A percentile compares a stretch with the other conserved stretches of the same genome.
These are phyloP conservation scores for Eilema sororculum DNA, from an alignment of 2,888 invertebrate genomes.

Conservation along the genomic window DNA sequence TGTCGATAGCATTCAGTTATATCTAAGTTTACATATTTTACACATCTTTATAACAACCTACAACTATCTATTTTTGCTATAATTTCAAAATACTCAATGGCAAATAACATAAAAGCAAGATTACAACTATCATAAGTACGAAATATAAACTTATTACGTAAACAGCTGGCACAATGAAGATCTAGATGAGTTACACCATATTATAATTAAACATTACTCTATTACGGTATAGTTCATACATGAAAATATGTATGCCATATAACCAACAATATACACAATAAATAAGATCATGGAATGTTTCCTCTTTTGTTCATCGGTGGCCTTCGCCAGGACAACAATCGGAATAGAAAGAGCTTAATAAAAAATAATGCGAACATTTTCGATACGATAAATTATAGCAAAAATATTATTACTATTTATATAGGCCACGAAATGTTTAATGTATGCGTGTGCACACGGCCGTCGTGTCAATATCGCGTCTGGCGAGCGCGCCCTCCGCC, in stretches of 20 bases:
- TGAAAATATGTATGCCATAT: constrained; percentile 83
- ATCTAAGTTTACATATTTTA: constrained; percentile 80
- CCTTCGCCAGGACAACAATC: constrained; percentile 62
- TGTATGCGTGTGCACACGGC: constrained; percentile 26
- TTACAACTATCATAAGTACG: constrained; percentile 84
- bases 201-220: constrained; percentile 75
- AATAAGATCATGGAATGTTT: constrained; percentile 87
- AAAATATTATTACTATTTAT: constrained; percentile 80
- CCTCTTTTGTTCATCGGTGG: constrained; percentile 66
- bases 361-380: constrained; percentile 79
- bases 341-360: constrained; percentile 71
- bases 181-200: constrained; percentile 81
- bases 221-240: constrained; percentile 77
- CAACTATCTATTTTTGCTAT: constrained; percentile 80
- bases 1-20: constrained; percentile 61
- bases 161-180: constrained; percentile 86
- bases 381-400: constrained; percentile 83
- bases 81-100: constrained; percentile 78
- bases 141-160: constrained; percentile 80
- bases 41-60: constrained; percentile 69
- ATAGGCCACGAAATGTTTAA: constrained; percentile 67
- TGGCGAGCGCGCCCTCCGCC: constrained; percentile 1
- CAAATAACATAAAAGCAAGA: constrained; percentile 81
- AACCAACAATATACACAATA: constrained; percentile 85
- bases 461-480: neutral